These are phyloP conservation scores for Sebastes miniatus DNA, from an alignment of 2,797 vertebrate species.

Conservation along the genomic window DNA sequence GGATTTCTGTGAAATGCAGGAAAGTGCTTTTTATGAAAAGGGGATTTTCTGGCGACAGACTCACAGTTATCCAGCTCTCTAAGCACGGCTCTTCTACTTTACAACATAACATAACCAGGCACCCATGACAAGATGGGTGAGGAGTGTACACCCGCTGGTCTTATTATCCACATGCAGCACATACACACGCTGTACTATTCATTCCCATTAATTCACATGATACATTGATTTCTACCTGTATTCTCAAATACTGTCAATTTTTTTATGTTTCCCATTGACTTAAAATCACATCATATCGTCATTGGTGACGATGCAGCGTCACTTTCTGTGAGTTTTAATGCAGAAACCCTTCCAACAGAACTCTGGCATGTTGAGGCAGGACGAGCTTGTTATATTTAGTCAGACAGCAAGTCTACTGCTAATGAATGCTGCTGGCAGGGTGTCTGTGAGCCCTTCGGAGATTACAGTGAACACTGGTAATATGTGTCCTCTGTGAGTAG, in stretches of 20 bases:
- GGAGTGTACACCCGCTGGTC: neutral
- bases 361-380: constrained; percentile 72
- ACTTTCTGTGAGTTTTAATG: constrained; percentile 50
- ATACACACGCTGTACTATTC: neutral
- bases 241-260: neutral
- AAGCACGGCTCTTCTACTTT: constrained; percentile 41
- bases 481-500: constrained; percentile 67
- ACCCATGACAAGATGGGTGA: constrained; percentile 24
- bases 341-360: constrained; percentile 60
- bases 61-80: constrained; percentile 37
- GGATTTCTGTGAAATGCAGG: constrained; percentile 51
- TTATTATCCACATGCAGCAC: constrained; percentile 11
- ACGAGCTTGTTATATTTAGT: constrained; percentile 82
- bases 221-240: neutral
- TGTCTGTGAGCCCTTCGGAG: constrained; percentile 75
- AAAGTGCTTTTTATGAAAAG: constrained; percentile 57
- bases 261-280: neutral
- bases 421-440: constrained; percentile 83
- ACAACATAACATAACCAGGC: constrained; percentile 19
- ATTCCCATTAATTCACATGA: constrained; percentile 6
- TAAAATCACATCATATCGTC: constrained; percentile 34
- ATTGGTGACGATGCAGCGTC: constrained; percentile 35
- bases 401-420: constrained; percentile 76
- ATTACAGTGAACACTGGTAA: constrained; percentile 75
- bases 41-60: constrained; percentile 49